phyloP scores from a whole-genome alignment of 2,888 invertebrate species.

The Lutraria lutraria region DNA sequence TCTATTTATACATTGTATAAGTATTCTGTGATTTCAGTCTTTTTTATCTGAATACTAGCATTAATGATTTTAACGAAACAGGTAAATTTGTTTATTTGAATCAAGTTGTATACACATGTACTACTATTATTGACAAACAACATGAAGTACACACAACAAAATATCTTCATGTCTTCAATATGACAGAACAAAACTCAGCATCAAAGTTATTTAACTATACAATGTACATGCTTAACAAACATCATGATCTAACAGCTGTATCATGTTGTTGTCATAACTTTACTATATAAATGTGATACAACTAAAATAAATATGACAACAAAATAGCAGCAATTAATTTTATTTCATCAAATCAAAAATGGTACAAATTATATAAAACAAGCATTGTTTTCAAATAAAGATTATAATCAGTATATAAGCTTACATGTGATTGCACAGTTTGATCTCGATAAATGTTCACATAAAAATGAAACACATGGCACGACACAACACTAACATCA shows the following conservation, averaged over 20 bases:
- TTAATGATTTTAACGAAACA: too few relatives aligned
- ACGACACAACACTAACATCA: conserved; percentile 30
- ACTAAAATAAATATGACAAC: neutral
- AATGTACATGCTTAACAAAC: neutral
- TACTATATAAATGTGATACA: neutral
- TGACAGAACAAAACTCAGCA: too few relatives aligned
- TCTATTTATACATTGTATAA: too few relatives aligned
- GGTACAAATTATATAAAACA: conserved; percentile 22
- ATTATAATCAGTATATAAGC: conserved; percentile 16
- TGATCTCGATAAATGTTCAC: conserved; percentile 1
- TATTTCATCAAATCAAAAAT: conserved; percentile 29
- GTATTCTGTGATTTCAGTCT: too few relatives aligned
- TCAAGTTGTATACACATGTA: too few relatives aligned
- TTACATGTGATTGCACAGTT: conserved; percentile 23
- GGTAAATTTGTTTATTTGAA: too few relatives aligned
- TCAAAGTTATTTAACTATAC: too few relatives aligned
- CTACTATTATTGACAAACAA: too few relatives aligned
- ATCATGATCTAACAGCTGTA: too few relatives aligned
- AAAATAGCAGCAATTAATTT: conserved; percentile 8
- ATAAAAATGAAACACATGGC: conserved; percentile 31
- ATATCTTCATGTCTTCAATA: too few relatives aligned
- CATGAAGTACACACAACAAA: too few relatives aligned
- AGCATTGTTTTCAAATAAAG: conserved; percentile 7
- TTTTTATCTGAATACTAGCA: too few relatives aligned
- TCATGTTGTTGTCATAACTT: neutral